Evolutionary conservation across 1,140 invertebrate genomes (phyloP), one percentile per base, ranked within the genome.

Genomic region (Macrotrachela quadricornifera): DNA sequence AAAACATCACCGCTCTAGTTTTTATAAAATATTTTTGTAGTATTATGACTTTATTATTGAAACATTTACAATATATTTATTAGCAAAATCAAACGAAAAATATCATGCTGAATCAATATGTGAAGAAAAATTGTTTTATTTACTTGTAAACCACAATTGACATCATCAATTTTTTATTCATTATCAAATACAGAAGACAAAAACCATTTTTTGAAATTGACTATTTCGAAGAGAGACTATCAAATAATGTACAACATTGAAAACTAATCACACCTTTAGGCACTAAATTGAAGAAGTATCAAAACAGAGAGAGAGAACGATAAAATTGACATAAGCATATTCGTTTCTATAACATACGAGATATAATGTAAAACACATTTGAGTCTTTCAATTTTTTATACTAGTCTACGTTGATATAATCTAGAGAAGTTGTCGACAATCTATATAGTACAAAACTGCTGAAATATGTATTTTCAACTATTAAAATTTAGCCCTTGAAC

Each of bases 321-420:
- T 30, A 30, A 4, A 30, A 8, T 30, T 30, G n/a, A n/a, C n/a
- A n/a, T n/a, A n/a, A n/a, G n/a, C 8, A 4, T 30, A 30, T 8
- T 83, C 68, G 76, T 75, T 42, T 70, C 66, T 38, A 76, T 78
- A 14, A 90, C 78, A 63, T 81, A 72, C 60, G 76, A 72, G 64
- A 91, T 91, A 64, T 91, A 91, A 68, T 86, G 78, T 49, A 85
- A 75, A 15, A 91, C 74, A 64, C 85, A 88, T 66, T 83, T 86
- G 8, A 91, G 65, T 68, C 91, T 91, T 64, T 88, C 83, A 39
- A 51, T 36, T 56, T 38, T 46, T 45, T 54, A 16, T 56, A 17
- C 41, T 46, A 58, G 13, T 36, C 18, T 8, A 40, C 9, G 4
- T 14, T 21, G 14, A n/a, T 30, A 18, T n/a, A 46, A 21, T 12